A percentile compares a stretch with the other conserved stretches of the same genome.
Conservation (phyloP, 2,888 invertebrate species). For the Crematogaster levior region DNA sequence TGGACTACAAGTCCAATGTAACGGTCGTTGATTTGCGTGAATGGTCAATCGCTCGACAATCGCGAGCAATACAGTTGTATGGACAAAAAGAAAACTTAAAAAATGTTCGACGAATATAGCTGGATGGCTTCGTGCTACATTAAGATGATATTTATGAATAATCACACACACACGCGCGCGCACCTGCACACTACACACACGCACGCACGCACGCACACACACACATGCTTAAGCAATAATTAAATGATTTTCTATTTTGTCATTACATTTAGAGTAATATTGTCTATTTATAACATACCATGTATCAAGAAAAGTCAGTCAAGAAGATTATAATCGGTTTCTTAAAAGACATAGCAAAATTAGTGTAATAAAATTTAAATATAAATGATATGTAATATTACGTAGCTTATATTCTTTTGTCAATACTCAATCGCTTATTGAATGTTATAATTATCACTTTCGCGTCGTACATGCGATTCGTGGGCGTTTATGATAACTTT, state of each 20-base stretch:
- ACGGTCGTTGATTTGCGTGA: conserved; percentile 51
- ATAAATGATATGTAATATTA: background rate
- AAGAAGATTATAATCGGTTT: background rate
- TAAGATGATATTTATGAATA: conserved; percentile 17
- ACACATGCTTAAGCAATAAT: background rate
- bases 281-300: background rate
- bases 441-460: background rate
- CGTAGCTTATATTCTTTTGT: background rate
- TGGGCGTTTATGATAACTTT: conserved; percentile 2
- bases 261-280: background rate
- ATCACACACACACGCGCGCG: too few species aligned
- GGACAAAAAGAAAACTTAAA: background rate
- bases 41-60: background rate
- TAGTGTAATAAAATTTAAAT: background rate
- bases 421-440: background rate
- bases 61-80: conserved; percentile 22
- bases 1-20: conserved; percentile 58
- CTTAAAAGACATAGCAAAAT: background rate
- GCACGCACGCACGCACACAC: too few species aligned
- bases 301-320: background rate
- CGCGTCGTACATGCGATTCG: background rate
- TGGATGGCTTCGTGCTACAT: background rate
- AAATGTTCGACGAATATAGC: conserved; percentile 21
- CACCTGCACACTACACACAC: too few species aligned
- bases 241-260: background rate